Evolutionary conservation across 2,888 invertebrate species (phyloP).

Genomic region (Gandaritis pyraliata): DNA sequence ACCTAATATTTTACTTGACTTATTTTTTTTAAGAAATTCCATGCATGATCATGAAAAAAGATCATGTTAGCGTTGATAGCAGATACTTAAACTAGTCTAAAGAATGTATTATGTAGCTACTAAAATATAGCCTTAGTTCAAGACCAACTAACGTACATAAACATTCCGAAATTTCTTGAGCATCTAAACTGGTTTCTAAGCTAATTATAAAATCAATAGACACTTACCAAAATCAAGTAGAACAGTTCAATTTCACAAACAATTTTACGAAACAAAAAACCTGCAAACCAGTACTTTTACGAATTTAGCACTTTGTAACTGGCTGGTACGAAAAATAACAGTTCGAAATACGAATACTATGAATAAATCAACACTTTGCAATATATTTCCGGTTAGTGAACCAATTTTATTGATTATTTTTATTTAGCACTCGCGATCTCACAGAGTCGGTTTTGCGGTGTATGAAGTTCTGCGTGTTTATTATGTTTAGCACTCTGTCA

Average conservation of each 20-base stretch:
- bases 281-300: not conserved
- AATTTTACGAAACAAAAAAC: not conserved
- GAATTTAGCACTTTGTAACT: conserved; percentile 1
- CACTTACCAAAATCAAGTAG: conserved; percentile 7
- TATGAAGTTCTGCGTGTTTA: conserved; percentile 22
- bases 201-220: not conserved
- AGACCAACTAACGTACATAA: too few species aligned
- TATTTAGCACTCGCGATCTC: conserved; percentile 9
- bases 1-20: too few species aligned
- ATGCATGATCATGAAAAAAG: too few species aligned
- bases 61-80: too few species aligned
- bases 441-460: conserved; percentile 9
- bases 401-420: conserved; percentile 21
- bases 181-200: too few species aligned
- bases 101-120: too few species aligned
- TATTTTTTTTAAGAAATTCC: too few species aligned
- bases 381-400: conserved; percentile 4
- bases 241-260: not conserved
- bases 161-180: too few species aligned
- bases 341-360: conserved; percentile 16
- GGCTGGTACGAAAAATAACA: conserved; percentile 8
- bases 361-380: conserved; percentile 12
- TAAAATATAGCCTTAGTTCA: too few species aligned
- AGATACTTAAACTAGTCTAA: too few species aligned
- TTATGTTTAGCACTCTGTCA: conserved; percentile 47